Conservation (phyloP, 2,888 invertebrate species). For the Folsomia manolachei region DNA sequence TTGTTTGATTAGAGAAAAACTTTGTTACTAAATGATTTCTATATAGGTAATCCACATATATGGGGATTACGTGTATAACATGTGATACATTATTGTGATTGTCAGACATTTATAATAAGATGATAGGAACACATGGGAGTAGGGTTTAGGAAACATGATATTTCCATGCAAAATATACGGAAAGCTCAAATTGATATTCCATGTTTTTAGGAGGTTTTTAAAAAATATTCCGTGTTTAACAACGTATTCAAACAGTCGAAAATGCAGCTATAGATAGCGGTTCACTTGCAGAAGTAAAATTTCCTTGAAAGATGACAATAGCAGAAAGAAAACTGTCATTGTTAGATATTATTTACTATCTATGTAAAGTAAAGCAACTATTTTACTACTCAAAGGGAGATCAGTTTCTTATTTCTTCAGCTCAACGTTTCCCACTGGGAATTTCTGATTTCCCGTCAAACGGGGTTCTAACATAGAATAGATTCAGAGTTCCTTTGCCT, state of each 20-base stretch:
- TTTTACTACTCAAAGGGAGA: too few relatives aligned
- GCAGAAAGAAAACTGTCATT: too few relatives aligned
- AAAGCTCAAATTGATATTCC: background rate
- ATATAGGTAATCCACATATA: too few relatives aligned
- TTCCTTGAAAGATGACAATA: background rate
- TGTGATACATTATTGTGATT: background rate
- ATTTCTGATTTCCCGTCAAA: slow-evolving; percentile 58
- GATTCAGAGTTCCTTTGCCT: slow-evolving; percentile 86
- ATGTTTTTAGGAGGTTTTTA: background rate
- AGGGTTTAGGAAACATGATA: background rate
- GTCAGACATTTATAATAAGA: background rate
- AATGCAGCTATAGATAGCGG: background rate
- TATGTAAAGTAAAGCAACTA: too few relatives aligned
- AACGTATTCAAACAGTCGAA: background rate
- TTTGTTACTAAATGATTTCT: too few relatives aligned
- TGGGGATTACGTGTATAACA: too few relatives aligned
- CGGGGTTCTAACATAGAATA: slow-evolving; percentile 86
- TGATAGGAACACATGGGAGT: background rate
- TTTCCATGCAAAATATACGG: background rate
- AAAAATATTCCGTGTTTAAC: too few relatives aligned
- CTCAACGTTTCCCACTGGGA: slow-evolving; percentile 13
- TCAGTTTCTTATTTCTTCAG: background rate
- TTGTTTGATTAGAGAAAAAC: too few relatives aligned
- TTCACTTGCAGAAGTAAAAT: background rate
- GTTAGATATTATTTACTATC: too few relatives aligned